Evolutionary conservation across 2,888 invertebrate genomes (phyloP).

Genomic region (Seira musarum): DNA sequence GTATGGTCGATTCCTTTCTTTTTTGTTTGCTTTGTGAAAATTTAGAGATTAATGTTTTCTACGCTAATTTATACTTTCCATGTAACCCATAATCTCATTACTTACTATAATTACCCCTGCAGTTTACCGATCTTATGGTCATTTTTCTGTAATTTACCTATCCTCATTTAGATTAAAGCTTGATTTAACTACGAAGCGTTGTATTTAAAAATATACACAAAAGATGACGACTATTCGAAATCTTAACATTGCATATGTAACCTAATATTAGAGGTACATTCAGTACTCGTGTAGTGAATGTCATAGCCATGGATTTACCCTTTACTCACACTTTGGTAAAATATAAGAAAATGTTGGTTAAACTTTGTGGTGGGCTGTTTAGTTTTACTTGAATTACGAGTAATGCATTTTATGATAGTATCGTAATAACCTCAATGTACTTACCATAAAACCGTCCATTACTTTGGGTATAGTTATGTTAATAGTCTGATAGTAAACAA

Average conservation of each 20-base stretch:
- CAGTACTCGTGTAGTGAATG: too few relatives aligned
- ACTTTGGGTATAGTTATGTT: not conserved
- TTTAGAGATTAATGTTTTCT: not conserved
- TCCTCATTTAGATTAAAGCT: not conserved
- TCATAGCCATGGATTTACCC: too few relatives aligned
- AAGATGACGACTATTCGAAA: too few relatives aligned
- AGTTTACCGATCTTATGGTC: not conserved
- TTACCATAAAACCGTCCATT: too few relatives aligned
- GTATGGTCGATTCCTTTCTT: not conserved
- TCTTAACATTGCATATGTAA: too few relatives aligned
- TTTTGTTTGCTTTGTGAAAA: not conserved
- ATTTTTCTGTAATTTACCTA: not conserved
- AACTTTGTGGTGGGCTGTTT: not conserved
- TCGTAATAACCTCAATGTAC: too few relatives aligned
- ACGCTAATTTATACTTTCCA: not conserved
- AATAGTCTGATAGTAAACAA: not conserved
- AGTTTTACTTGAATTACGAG: not conserved
- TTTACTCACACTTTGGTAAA: too few relatives aligned
- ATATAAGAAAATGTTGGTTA: too few relatives aligned
- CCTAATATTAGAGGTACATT: too few relatives aligned
- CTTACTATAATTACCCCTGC: not conserved
- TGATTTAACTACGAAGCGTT: not conserved
- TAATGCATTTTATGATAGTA: conserved; percentile 8
- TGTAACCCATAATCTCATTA: not conserved
- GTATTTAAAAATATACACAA: too few relatives aligned